These are phyloP conservation scores for Phenganax subtilis DNA, from an alignment of 92 coral and sea anemone genomes.

Conservation along the genomic window DNA sequence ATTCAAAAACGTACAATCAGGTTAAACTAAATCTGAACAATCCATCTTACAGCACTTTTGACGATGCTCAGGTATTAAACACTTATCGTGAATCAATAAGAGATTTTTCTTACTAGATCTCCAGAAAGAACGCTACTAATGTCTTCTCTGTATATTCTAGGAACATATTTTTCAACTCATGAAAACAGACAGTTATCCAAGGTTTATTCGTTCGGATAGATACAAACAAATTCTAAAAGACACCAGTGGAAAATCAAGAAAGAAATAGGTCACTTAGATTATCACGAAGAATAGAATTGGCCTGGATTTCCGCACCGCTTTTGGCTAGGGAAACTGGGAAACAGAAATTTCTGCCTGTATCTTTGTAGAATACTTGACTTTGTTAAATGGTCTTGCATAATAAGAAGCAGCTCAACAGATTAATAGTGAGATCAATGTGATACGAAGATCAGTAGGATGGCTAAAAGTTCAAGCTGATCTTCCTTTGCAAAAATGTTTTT, in stretches of 20 bases:
- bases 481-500: too few species aligned
- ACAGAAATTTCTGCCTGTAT: neutral
- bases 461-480: too few species aligned
- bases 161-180: constrained; percentile 95
- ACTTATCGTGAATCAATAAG: neutral
- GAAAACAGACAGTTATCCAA: constrained; percentile 97
- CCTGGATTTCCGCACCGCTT: neutral
- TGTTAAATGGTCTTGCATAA: too few species aligned
- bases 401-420: too few species aligned
- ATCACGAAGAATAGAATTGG: neutral
- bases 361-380: neutral
- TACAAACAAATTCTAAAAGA: constrained; percentile 83
- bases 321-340: neutral
- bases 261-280: neutral
- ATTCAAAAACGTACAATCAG: constrained; percentile 81
- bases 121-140: neutral
- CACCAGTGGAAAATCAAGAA: constrained; percentile 26
- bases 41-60: constrained; percentile 87
- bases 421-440: too few species aligned
- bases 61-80: constrained; percentile 78
- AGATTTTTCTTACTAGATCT: neutral
- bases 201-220: constrained; percentile 89
- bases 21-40: constrained; percentile 71
- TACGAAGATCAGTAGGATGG: too few species aligned
- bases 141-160: constrained; percentile 32